Percentiles rank a stretch among this genome's conserved stretches.
phyloP scores from a whole-genome alignment of 2,113 vertebrate genomes.

The Phoxinus phoxinus region DNA sequence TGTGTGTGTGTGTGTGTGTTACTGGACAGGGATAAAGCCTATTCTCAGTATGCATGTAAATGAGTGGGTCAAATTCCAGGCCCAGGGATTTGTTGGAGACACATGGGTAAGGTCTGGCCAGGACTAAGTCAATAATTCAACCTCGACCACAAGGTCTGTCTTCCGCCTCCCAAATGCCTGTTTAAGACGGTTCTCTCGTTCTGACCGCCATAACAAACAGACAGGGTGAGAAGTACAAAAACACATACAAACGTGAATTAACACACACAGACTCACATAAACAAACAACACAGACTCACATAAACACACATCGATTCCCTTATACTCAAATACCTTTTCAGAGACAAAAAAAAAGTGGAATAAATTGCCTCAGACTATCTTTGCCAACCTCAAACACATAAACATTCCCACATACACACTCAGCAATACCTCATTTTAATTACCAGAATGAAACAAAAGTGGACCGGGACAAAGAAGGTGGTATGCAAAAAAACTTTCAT shows the following conservation, averaged over 20 bases:
- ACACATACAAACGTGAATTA: slow-evolving; percentile 33
- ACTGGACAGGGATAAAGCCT: slow-evolving; percentile 53
- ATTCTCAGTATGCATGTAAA: slow-evolving; percentile 57
- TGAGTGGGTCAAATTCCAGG: slow-evolving; percentile 66
- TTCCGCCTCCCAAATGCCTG: slow-evolving; percentile 66
- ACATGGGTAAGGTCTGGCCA: slow-evolving; percentile 61
- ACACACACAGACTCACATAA: slow-evolving; percentile 31
- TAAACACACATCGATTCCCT: neutral
- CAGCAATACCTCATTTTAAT: neutral
- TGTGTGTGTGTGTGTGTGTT: slow-evolving; percentile 39
- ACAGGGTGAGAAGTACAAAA: slow-evolving; percentile 48
- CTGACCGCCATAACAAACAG: slow-evolving; percentile 59
- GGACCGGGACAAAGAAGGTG: neutral
- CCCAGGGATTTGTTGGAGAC: slow-evolving; percentile 66
- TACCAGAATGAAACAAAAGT: slow-evolving; percentile 15
- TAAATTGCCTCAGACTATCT: slow-evolving; percentile 1
- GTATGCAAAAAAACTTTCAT: neutral
- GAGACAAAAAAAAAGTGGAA: slow-evolving; percentile 14
- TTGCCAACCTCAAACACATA: neutral
- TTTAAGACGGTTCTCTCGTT: slow-evolving; percentile 61
- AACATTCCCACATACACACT: slow-evolving; percentile 7
- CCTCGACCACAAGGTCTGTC: slow-evolving; percentile 56
- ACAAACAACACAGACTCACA: slow-evolving; percentile 27
- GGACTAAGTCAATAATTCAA: slow-evolving; percentile 73
- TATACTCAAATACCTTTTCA: slow-evolving; percentile 3